These are phyloP conservation scores for Andricus grossulariae DNA, from an alignment of 1,140 invertebrate species.

Conservation along the genomic window DNA sequence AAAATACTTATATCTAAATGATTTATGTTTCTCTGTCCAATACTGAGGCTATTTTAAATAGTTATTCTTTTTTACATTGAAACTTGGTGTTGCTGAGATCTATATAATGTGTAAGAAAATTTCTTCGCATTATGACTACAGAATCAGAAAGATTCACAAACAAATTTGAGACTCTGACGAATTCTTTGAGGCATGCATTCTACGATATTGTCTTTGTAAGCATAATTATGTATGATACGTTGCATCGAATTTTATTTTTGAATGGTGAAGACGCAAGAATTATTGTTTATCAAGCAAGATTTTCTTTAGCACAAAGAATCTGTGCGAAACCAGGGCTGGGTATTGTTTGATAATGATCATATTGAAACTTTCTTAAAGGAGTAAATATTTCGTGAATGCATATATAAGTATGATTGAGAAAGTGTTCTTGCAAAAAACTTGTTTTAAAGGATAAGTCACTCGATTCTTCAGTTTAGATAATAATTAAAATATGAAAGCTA, in stretches of 20 bases:
- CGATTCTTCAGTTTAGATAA: too few relatives aligned
- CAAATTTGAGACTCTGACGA: background rate
- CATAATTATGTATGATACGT: slow-evolving; percentile 57
- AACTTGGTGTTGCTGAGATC: background rate
- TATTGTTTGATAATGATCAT: background rate
- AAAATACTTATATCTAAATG: background rate
- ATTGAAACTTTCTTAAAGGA: background rate
- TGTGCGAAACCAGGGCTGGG: background rate
- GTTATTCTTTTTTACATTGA: background rate
- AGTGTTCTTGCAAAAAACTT: too few relatives aligned
- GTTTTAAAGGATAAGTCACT: too few relatives aligned
- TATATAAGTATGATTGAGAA: too few relatives aligned
- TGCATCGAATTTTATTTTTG: slow-evolving; percentile 59
- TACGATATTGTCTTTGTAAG: slow-evolving; percentile 40
- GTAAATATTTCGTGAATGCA: background rate
- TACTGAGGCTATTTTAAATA: background rate
- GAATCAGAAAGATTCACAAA: background rate
- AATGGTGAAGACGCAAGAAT: slow-evolving; percentile 45
- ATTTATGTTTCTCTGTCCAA: background rate
- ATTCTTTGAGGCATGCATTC: background rate
- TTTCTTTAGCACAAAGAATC: background rate
- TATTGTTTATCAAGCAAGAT: slow-evolving; percentile 43
- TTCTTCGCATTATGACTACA: too few relatives aligned
- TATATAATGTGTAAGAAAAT: background rate
- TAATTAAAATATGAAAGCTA: too few relatives aligned